Base-by-base conservation (phyloP, 2,797 vertebrate genomes). In the Eospalax fontanierii region DNA sequence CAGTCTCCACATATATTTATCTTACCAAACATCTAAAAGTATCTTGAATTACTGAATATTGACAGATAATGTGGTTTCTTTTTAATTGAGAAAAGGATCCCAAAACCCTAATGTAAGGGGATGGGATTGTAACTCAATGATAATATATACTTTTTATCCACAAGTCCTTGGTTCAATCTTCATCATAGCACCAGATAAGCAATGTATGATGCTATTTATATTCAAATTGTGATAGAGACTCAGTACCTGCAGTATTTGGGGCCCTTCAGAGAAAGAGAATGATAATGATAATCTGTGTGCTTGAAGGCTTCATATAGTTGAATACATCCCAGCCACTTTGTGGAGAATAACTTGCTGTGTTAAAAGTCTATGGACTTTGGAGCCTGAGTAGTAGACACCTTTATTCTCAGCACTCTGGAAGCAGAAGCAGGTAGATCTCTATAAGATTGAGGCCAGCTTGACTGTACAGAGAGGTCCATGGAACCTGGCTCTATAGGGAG, bases 291-390 rank as follows among this genome's bases (percentile, higher is more conserved):
- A 14, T 71, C 43, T 89, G 63, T 90, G 9, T 26, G 92, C 6
- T 63, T 30, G 85, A 93, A 16, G 10, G 24, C 28, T 95, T 95
- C 21, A 73, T 50, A 21, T 84, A 76, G 89, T 59, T 89, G 21
- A 30, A 91, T 76, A 14, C 88, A 16, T 22, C 3, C 4, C 12
- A 46, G 18, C 14, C 14, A 26, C 16, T 9, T 1, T 59, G 2
- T 54, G 54, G 61, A 86, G 21, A 35, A 83, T 86, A 86, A 70
- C 40, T 26, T 89, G 43, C 16, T 68, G 40, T 35, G 19, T 30
- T 95, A 57, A 89, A 93, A 94, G 38, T 68, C 33, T 86, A 80
- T 28, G 91, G 61, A 83, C 33, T 83, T 54, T 15, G 14, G 50
- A 54, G 14, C 50, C 50, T 2, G 8, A 54, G 50, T 54, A 14